Base-by-base conservation (phyloP, 2,888 invertebrate genomes). In the Chelonus formosanus region DNA sequence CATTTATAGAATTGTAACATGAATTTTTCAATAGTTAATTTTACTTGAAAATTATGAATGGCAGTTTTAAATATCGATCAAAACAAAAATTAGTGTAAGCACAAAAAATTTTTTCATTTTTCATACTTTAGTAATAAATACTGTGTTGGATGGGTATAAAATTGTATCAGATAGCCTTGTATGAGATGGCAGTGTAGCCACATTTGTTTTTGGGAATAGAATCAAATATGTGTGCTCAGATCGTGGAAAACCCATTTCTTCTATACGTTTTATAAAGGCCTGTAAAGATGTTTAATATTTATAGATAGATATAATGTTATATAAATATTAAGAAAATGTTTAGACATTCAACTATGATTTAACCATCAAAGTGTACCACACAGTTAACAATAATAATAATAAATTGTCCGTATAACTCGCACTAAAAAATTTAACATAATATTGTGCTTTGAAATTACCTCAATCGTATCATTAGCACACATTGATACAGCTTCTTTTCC, bases 41-140 rank as follows among this genome's bases (percentile, higher is more conserved):
- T 20, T 2, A 20, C 20, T 20, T 20, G 20, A 20, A 20, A 20
- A 20, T 20, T 20, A 20, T 20, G 40, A 40, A 40, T 6, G 40
- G 40, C 40, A 40, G 40, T 40, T 20, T 20, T 2, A 20, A 20
- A 20, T 20, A 10, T 48, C n/a, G n/a, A 48, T 40, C 47, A 34
- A 31, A 3, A n/a, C 55, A 65, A 35, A 63, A 20, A 20, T 20
- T 44, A 32, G n/a, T 7, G 40, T 55, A n/a, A 45, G 60, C 53
- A 3, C 5, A 47, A 43, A 44, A 10, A 47, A 54, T 56, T 52
- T 5, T 40, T n/a, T 36, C 20, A n/a, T 45, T n/a, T 40, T 53
- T 75, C 82, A 81, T 74, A 84, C 79, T 68, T 83, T 83, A 59
- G 82, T 81, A 69, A 84, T 84, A 64, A 84, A 84, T 76, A 84